Evolutionary conservation across 1,140 invertebrate species (phyloP).

Genomic region (Pomacea maculata): DNA sequence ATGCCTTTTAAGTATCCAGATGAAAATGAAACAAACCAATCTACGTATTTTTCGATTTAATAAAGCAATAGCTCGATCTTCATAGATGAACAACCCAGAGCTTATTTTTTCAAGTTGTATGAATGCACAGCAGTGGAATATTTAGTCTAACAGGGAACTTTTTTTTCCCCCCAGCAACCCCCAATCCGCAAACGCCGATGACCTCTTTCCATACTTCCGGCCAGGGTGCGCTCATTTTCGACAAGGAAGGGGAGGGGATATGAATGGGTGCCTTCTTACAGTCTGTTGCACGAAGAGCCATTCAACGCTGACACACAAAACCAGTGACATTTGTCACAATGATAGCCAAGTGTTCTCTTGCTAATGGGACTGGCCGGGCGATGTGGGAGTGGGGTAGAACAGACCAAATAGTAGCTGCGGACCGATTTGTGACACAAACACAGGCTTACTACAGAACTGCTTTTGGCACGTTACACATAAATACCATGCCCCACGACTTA

Average conservation of each 20-base stretch:
- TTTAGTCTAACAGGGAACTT: constrained; percentile 6
- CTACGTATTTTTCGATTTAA: neutral
- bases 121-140: constrained; percentile 11
- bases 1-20: too few relatives aligned
- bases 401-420: neutral
- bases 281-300: neutral
- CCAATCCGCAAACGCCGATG: constrained; percentile 24
- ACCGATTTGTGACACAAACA: neutral
- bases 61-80: neutral
- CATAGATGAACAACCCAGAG: neutral
- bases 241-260: constrained; percentile 2
- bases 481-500: too few relatives aligned
- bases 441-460: too few relatives aligned
- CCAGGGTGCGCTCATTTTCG: constrained; percentile 22
- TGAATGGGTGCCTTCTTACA: neutral
- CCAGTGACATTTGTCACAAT: neutral
- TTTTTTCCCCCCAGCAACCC: constrained; percentile 13
- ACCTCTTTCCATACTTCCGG: constrained; percentile 36
- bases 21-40: neutral
- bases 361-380: neutral
- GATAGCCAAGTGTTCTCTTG: neutral
- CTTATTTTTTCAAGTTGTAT: neutral
- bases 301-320: neutral
- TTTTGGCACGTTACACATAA: too few relatives aligned
- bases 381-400: neutral